Conservation (phyloP, 2,797 vertebrate genomes). For the Sitta carolinensis region DNA sequence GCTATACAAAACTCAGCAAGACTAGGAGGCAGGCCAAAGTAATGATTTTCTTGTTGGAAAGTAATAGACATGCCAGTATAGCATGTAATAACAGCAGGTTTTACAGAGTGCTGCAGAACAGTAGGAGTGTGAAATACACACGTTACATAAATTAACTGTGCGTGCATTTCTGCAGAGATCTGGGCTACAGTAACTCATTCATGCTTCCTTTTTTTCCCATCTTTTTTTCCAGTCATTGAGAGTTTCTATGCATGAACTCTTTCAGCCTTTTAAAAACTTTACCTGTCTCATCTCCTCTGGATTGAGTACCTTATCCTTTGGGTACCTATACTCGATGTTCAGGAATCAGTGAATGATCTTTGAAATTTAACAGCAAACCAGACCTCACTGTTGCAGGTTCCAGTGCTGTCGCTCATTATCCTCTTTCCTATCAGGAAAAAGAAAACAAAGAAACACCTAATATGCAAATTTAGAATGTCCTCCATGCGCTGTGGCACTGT, state of each 20-base stretch:
- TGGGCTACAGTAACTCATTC: neutral
- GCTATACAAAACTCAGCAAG: conserved; percentile 11
- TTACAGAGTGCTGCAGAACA: conserved; percentile 7
- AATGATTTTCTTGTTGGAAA: conserved; percentile 49
- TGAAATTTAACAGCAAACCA: neutral
- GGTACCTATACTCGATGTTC: neutral
- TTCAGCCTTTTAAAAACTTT: neutral
- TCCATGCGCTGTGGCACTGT: rapidly evolving
- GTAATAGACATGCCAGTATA: conserved; percentile 15
- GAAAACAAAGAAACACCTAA: neutral
- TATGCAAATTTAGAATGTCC: neutral
- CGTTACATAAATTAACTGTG: neutral
- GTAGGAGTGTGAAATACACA: neutral
- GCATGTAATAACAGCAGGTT: conserved; percentile 29
- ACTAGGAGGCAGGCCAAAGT: conserved; percentile 5
- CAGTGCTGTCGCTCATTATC: neutral
- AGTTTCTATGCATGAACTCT: neutral
- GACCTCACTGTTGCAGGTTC: neutral
- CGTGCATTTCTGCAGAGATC: neutral
- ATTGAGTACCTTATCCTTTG: neutral
- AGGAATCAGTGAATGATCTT: neutral
- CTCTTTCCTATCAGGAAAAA: neutral
- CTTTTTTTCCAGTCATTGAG: neutral
- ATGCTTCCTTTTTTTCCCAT: rapidly evolving
- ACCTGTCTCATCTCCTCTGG: neutral